Evolutionary conservation across 1,140 invertebrate genomes (phyloP), one percentile per base, ranked within the genome.

Genomic region (Zelostemma sp.): DNA sequence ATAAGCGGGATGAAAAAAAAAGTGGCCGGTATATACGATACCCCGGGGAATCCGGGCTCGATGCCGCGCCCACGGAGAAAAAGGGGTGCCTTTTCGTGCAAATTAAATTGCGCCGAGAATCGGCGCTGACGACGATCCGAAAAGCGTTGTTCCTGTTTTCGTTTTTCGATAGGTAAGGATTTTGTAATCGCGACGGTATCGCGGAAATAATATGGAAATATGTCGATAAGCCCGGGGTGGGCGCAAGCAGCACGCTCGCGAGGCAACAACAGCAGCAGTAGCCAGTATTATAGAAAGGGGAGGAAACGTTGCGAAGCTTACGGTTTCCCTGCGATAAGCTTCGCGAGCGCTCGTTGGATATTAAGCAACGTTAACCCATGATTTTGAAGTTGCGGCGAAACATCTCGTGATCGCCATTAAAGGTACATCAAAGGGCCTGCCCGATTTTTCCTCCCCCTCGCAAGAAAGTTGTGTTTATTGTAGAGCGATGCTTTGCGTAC

Each of bases 361-460:
- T 78, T 76, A 74, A 74, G 67, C 55, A 72, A 68, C 73, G 66
- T 74, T 66, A 74, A 57, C 53, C 74, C 64, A 73, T 79, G 76
- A 79, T 77, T 77, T 70, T 66, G 50, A 51, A 68, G 72, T 70
- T 55, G 51, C 55, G 67, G 51, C 62, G 59, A 54, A 59, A 72
- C 66, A 58, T 70, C 62, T 61, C 67, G 63, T 71, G 77, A 75
- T 77, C 73, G 73, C 65, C 68, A 71, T 74, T 75, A 72, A 67
- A 41, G 59, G 56, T 53, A 63, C 66, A 72, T 66, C 60, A 61
- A 54, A 47, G 49, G 33, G 48, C 47, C 43, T 38, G 31, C 58
- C 6, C 58, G 43, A 58, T 33, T 45, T 55, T 55, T 45, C 31
- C 31, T 31, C 14, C 41, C 28, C 54, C 18, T 38, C 12, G 41